Evolutionary conservation across 2,797 vertebrate species (phyloP).

Genomic region (Allobates femoralis): DNA sequence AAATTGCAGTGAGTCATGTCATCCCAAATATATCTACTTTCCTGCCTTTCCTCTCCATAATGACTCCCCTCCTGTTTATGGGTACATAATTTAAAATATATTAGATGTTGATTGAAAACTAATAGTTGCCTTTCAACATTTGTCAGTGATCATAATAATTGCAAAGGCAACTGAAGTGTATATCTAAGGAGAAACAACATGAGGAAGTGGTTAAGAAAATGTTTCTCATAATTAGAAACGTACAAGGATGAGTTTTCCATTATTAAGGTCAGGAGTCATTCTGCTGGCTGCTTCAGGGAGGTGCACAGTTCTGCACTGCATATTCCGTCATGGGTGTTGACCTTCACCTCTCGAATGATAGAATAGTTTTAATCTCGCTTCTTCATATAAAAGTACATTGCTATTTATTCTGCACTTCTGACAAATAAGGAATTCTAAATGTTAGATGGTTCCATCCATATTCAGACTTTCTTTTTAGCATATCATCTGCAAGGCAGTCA

Average conservation of each 20-base stretch:
- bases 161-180: conserved; percentile 54
- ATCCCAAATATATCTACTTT: conserved; percentile 26
- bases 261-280: conserved; percentile 47
- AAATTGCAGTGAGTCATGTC: conserved; percentile 26
- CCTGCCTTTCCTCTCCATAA: conserved; percentile 21
- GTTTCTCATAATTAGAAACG: conserved; percentile 26
- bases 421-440: neutral
- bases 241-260: conserved; percentile 21
- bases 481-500: neutral
- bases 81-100: conserved; percentile 56
- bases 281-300: conserved; percentile 14
- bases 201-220: conserved; percentile 58
- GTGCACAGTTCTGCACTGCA: neutral
- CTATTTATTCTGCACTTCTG: neutral
- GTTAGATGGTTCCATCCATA: neutral
- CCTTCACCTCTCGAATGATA: neutral
- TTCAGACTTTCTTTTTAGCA: neutral
- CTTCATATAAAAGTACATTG: neutral
- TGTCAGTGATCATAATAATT: conserved; percentile 39
- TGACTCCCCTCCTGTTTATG: conserved; percentile 45
- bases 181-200: conserved; percentile 55
- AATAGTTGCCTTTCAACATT: conserved; percentile 59
- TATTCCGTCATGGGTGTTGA: neutral
- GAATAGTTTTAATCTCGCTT: neutral
- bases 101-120: conserved; percentile 57